A percentile compares a stretch with the other conserved stretches of the same genome.
phyloP scores from a whole-genome alignment of 1,140 invertebrate species.

The Theocolax elegans region DNA sequence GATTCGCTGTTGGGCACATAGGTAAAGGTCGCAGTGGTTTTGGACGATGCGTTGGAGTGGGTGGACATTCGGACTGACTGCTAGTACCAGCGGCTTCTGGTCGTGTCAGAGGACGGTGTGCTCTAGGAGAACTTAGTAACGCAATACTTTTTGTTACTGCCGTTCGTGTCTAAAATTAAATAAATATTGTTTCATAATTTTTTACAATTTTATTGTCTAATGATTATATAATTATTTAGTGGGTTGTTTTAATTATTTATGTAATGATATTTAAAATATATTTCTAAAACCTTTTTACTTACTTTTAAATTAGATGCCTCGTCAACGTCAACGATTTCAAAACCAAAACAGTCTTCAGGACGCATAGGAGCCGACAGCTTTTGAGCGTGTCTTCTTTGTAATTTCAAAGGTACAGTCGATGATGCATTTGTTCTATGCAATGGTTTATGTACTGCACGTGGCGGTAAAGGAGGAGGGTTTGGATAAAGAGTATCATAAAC shows the following conservation, averaged over 20 bases:
- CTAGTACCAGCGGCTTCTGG: conserved; percentile 50
- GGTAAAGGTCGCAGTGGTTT: conserved; percentile 72
- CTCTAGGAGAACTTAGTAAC: conserved; percentile 59
- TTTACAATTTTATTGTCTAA: no score
- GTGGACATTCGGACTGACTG: conserved; percentile 74
- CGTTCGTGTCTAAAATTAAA: conserved; percentile 52
- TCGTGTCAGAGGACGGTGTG: conserved; percentile 57
- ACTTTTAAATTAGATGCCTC: conserved; percentile 67
- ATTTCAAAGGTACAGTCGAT: conserved; percentile 60
- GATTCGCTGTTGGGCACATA: conserved; percentile 78
- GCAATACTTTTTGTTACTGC: conserved; percentile 65
- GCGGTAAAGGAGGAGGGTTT: conserved; percentile 68
- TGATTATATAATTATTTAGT: no score
- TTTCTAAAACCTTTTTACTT: conserved; percentile 10
- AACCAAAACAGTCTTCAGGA: conserved; percentile 79
- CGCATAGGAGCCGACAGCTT: conserved; percentile 62
- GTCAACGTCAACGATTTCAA: conserved; percentile 83
- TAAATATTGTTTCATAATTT: no score
- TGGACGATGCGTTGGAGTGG: conserved; percentile 85
- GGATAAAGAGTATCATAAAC: conserved; percentile 58
- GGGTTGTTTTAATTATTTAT: no score
- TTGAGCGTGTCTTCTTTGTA: conserved; percentile 67
- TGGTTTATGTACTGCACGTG: conserved; percentile 70
- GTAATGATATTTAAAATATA: no score
- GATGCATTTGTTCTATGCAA: conserved; percentile 73